Percentiles rank a stretch among this genome's conserved stretches.
Evolutionary conservation across 2,113 vertebrate genomes (phyloP).

Genomic region (Agelaius tricolor): DNA sequence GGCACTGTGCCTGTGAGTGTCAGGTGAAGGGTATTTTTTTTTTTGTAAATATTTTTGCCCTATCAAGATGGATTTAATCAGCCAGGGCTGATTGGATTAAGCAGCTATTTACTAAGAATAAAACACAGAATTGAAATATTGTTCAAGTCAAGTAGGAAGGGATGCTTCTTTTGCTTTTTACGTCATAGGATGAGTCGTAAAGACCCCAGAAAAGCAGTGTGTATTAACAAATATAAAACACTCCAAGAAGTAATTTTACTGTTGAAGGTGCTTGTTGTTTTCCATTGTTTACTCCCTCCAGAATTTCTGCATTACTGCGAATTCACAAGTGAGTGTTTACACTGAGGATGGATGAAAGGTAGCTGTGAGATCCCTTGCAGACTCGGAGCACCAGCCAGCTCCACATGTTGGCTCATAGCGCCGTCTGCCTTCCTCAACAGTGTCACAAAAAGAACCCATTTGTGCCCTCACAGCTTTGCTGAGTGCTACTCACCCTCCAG

Average conservation of each 20-base stretch:
- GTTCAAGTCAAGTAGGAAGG: not conserved
- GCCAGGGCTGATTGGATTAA: not conserved
- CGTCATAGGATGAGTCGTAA: not conserved
- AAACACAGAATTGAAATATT: not conserved
- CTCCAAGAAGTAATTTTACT: not conserved
- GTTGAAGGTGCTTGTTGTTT: not conserved
- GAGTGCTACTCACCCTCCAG: not conserved
- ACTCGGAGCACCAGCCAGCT: not conserved
- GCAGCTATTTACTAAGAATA: not conserved
- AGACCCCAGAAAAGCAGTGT: not conserved
- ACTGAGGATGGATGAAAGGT: not conserved
- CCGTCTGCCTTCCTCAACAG: fast-evolving
- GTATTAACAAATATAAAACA: not conserved
- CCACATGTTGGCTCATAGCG: fast-evolving
- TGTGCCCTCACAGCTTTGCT: no score
- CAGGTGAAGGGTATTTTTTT: not conserved
- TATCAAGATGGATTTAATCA: not conserved
- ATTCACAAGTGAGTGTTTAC: not conserved
- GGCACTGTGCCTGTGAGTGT: not conserved
- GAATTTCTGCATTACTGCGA: not conserved
- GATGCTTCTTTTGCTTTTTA: not conserved
- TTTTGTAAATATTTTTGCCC: not conserved
- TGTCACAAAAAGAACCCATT: not conserved
- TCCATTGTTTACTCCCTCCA: not conserved
- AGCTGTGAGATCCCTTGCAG: not conserved